phyloP scores from a whole-genome alignment of 1,140 invertebrate genomes.

The Colletes gigas region DNA sequence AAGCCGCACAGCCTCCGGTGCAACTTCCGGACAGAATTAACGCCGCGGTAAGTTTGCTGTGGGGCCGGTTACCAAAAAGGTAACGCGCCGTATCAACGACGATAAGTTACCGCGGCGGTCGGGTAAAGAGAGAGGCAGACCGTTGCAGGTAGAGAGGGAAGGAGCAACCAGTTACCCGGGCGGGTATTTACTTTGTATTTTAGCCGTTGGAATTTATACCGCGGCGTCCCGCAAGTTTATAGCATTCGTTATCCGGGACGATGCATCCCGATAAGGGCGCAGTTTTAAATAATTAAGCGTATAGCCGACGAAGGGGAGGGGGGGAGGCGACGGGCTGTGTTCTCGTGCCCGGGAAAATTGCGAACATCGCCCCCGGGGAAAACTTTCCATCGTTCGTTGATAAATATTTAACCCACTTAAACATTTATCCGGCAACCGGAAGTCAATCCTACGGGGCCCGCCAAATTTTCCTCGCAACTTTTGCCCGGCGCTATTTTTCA shows the following conservation, averaged over 20 bases:
- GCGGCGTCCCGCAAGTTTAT: slow-evolving; percentile 51
- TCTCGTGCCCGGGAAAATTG: slow-evolving; percentile 21
- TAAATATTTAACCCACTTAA: slow-evolving; percentile 41
- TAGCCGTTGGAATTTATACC: slow-evolving; percentile 32
- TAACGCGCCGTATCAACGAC: slow-evolving; percentile 49
- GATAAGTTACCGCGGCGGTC: slow-evolving; percentile 24
- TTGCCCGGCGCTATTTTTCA: not conserved
- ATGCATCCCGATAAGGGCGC: slow-evolving; percentile 36
- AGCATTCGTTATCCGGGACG: slow-evolving; percentile 41
- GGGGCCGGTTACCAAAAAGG: slow-evolving; percentile 33
- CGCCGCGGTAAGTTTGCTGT: slow-evolving; percentile 52
- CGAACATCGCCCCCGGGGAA: slow-evolving; percentile 18
- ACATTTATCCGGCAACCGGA: slow-evolving; percentile 6
- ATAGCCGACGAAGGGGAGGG: slow-evolving; percentile 10
- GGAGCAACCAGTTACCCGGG: slow-evolving; percentile 23
- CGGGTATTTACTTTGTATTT: slow-evolving; percentile 49
- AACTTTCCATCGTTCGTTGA: slow-evolving; percentile 40
- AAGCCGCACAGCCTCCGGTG: slow-evolving; percentile 53
- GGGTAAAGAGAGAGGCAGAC: not conserved
- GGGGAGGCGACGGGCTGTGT: too few species aligned
- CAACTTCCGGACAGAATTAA: slow-evolving; percentile 51
- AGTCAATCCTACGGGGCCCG: not conserved
- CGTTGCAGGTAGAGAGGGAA: not conserved
- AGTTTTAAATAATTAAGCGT: slow-evolving; percentile 51
- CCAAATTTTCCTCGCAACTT: not conserved